Base-by-base conservation (phyloP, 2,888 invertebrate species). In the Zeuzera pyrina region DNA sequence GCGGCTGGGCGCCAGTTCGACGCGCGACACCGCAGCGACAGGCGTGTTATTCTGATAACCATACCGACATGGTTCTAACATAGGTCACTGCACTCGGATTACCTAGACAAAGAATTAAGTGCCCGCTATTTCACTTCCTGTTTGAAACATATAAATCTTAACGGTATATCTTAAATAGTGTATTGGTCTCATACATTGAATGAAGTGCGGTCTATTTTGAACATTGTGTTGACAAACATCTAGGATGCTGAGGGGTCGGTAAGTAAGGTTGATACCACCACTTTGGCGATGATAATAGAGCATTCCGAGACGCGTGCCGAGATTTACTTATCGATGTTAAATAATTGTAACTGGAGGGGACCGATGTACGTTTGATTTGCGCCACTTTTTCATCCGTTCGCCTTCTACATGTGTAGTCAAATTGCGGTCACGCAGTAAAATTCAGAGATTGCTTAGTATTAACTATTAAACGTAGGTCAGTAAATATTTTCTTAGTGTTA, bases 221-320 rank as follows among this genome's bases (percentile, higher is more conserved):
- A n/a, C n/a, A n/a, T n/a, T n/a, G n/a, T n/a, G n/a, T 47, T 47
- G 44, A 48, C 41, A 49, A 48, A 44, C n/a, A n/a, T n/a, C n/a
- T 51, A 49, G 47, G 60, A 63, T 60, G 65, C 59, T 60, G 59
- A 55, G 51, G 45, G 47, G 49, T 50, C 51, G 64, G 65, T 60
- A 49, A 65, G 64, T 57, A 41, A 41, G 33, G 34, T 6, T 41
- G 39, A 29, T 33, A 27, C 41, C 41, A 45, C 45, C 45, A 47
- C 46, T 37, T 40, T 39, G 41, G 33, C 39, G 19, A 35, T 32
- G 26, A 27, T 30, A 33, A 41, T 45, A 40, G 29, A 25, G 38
- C 38, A 45, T 42, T 41, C 39, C 42, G 36, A 41, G 48, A 34
- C 56, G 53, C 58, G 64, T 56, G 59, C 49, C 55, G 54, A 35